Percentiles rank a stretch among this genome's conserved stretches.
Conservation (phyloP, 2,797 vertebrate genomes). For the Neosilurus mollespiculum region DNA sequence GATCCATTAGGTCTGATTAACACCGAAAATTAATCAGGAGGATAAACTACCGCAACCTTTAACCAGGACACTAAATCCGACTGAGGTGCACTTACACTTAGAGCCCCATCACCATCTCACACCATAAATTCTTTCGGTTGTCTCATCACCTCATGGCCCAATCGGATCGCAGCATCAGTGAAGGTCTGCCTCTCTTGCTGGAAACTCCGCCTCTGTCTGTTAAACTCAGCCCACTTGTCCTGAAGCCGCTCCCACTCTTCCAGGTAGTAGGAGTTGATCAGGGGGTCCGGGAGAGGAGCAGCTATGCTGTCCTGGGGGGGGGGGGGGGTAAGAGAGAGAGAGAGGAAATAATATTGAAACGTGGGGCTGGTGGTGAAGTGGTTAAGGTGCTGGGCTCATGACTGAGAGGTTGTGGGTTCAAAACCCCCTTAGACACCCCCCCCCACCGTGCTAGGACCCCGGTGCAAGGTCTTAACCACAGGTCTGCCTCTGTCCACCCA, state of each 20-base stretch:
- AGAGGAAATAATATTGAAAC: neutral
- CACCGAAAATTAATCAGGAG: neutral
- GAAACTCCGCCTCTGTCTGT: slow-evolving; percentile 71
- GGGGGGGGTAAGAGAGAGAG: neutral
- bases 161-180: slow-evolving; percentile 78
- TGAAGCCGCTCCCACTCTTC: slow-evolving; percentile 79
- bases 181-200: slow-evolving; percentile 75
- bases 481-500: too few relatives aligned
- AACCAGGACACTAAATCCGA: neutral
- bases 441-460: too few relatives aligned
- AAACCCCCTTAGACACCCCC: too few relatives aligned
- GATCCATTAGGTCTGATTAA: neutral
- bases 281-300: slow-evolving; percentile 56
- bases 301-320: slow-evolving; percentile 63
- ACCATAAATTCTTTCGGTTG: neutral
- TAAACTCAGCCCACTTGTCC: slow-evolving; percentile 62
- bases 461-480: too few relatives aligned
- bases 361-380: too few relatives aligned
- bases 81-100: neutral
- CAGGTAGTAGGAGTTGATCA: slow-evolving; percentile 73
- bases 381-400: too few relatives aligned
- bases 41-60: neutral
- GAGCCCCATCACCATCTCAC: neutral
- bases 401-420: too few relatives aligned
- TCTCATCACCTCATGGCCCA: slow-evolving; percentile 73